A percentile compares a stretch with the other conserved stretches of the same genome.
phyloP scores from a whole-genome alignment of 2,888 invertebrate genomes.

The Synanthedon vespiformis region DNA sequence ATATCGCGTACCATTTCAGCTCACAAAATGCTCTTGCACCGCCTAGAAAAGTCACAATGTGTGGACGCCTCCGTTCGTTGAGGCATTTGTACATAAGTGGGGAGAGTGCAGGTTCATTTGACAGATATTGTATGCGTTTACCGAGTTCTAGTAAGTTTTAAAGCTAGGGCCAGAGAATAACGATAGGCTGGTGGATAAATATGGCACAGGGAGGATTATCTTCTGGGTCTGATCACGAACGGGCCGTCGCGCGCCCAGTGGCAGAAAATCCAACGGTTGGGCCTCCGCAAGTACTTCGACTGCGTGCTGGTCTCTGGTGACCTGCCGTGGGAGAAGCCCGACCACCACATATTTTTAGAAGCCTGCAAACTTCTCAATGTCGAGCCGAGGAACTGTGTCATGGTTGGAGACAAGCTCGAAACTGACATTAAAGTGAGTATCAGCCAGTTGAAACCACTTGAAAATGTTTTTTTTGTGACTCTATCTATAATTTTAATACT shows the following conservation, averaged over 20 bases:
- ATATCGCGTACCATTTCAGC: constrained; percentile 19
- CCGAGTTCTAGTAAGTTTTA: constrained; percentile 55
- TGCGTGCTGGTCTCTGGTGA: constrained; percentile 86
- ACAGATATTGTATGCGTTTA: constrained; percentile 42
- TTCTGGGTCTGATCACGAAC: constrained; percentile 86
- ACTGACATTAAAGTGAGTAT: constrained; percentile 80
- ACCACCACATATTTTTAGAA: constrained; percentile 83
- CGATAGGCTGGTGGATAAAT: constrained; percentile 58
- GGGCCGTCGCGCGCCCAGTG: constrained; percentile 89
- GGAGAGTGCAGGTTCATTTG: constrained; percentile 43
- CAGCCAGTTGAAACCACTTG: too few species aligned
- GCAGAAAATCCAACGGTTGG: constrained; percentile 84
- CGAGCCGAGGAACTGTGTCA: constrained; percentile 80
- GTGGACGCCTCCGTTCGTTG: not conserved
- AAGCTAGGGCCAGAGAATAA: constrained; percentile 34
- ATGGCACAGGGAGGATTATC: constrained; percentile 76
- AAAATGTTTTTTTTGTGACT: too few species aligned
- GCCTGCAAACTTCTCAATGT: constrained; percentile 83
- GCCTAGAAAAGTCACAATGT: constrained; percentile 4
- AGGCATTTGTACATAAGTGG: too few species aligned
- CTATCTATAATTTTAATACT: too few species aligned
- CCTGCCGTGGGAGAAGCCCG: constrained; percentile 88
- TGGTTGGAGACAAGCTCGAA: constrained; percentile 90
- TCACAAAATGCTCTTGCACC: constrained; percentile 47
- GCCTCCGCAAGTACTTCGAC: constrained; percentile 80